Evolutionary conservation across 2,113 vertebrate species (phyloP).

Genomic region (Oreochromis tanganicae): DNA sequence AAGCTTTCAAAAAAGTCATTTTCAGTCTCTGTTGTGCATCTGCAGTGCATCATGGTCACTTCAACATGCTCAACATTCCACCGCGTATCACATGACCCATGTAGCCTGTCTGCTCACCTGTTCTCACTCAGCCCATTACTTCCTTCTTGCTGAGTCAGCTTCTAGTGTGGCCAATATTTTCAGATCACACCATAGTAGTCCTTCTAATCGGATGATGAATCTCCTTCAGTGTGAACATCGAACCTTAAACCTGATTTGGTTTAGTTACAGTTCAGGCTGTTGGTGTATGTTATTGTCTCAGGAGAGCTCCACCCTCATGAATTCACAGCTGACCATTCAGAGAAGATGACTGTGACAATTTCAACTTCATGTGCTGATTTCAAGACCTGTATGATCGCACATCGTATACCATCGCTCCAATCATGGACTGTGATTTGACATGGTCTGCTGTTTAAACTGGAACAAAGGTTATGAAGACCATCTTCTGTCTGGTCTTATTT

Average conservation of each 20-base stretch:
- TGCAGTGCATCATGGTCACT: not conserved
- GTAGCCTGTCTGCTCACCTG: not conserved
- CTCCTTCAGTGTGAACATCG: not conserved
- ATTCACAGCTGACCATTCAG: not conserved
- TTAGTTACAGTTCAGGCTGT: not conserved
- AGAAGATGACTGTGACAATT: not conserved
- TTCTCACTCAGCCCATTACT: accelerated
- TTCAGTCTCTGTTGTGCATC: not conserved
- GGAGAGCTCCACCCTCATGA: not conserved
- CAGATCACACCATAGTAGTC: accelerated
- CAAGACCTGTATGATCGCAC: not conserved
- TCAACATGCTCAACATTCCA: too few relatives aligned
- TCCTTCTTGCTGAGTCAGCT: not conserved
- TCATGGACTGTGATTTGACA: not conserved
- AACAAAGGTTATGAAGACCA: not conserved
- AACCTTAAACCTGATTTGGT: not conserved
- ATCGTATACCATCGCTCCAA: not conserved
- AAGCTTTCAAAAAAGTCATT: not conserved
- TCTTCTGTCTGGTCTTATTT: not conserved
- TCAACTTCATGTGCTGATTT: not conserved
- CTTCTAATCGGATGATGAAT: not conserved
- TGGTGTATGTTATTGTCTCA: not conserved
- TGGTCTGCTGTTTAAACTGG: not conserved
- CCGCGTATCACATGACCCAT: not conserved
- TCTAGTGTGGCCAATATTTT: not conserved